Base-by-base conservation (phyloP, 2,888 invertebrate species). In the Panorpa germanica region DNA sequence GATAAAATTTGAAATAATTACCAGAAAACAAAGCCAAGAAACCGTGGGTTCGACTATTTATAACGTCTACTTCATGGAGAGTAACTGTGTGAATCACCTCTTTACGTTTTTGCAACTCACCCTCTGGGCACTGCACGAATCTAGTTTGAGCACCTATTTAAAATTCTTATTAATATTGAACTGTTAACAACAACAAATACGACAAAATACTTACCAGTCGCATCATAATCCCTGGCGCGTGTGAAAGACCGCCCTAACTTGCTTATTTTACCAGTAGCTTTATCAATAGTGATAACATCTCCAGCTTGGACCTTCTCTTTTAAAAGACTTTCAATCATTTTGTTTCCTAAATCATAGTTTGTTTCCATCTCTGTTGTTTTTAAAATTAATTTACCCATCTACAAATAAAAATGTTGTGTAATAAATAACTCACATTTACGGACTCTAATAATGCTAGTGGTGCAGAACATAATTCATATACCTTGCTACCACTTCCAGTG, bases 321-420 rank as follows among this genome's bases (percentile, higher is more conserved):
- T 42, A 88, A 73, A 33, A 95, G 66, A 31, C 86, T 83, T 50
- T 96, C 95, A 31, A 96, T 95, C 76, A 96, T 95, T 62, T 96
- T 96, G 29, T 81, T 80, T 3, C 98, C 98, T 49, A 99, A 65
- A 52, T 99, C 98, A 49, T 98, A 99, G 38, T 95, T 81, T 0
- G 98, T 96, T 55, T 98, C 98, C 98, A 99, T 99, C 53, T 98
- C 98, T 0, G 95, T 96, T 0, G 98, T 98, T 60, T 98, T 98
- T 25, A 99, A 59, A 0, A 95, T 96, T 19, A 98, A 61, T 44
- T 96, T 86, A 2, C 95, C 95, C 25, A 88, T 73, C 50, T n/a
- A n/a, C n/a, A n/a, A n/a, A n/a, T n/a, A n/a, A n/a, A n/a, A n/a
- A n/a, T n/a, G n/a, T n/a, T n/a, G n/a, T n/a, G n/a, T n/a, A n/a